Evolutionary conservation across 1,140 invertebrate species (phyloP), one percentile per base, ranked within the genome.

Genomic region (Drosophila elegans): DNA sequence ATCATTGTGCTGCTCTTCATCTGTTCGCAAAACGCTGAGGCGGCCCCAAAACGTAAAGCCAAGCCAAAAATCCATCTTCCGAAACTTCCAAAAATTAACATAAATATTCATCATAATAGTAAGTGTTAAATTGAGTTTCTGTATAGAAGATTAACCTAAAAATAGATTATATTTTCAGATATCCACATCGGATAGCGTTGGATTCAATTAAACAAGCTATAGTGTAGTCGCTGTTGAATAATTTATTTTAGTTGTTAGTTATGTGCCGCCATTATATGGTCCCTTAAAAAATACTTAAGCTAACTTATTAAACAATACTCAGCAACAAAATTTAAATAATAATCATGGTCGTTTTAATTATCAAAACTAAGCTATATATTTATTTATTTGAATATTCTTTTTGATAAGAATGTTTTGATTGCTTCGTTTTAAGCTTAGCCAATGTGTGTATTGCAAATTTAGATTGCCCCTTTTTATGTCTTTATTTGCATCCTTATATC

Each of bases 91-190:
- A 85, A 86, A 51, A 36, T 88, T 2, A 68, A 83, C 38, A 79
- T 88, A 10, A 74, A 89, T 41, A 83, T 89, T 16, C 84, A 89
- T 56, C 83, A 88, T 44, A 88, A 89, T 64, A 89, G 83, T 88
- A 61, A 88, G 84, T 69, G 34, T 21, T 34, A 0, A 9, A 11
- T 0, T 39, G 53, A 25, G 49, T 16, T 34, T 42, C 3, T 13
- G 5, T 4, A 5, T 12, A 34, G 45, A 32, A 25, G 1, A 27
- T 42, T 6, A 5, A 29, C n/a, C 46, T 10, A 34, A 34, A 3
- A 42, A 3, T 25, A 32, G 41, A 44, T 39, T 75, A 2, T 29
- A 7, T 4, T 69, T 79, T 7, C 53, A 86, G 83, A 79, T 63
- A 82, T 88, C 21, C 75, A 76, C 13, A 86, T 83, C 46, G 83